Conservation (phyloP, 2,113 vertebrate genomes). For the Rhinogobius similis region DNA sequence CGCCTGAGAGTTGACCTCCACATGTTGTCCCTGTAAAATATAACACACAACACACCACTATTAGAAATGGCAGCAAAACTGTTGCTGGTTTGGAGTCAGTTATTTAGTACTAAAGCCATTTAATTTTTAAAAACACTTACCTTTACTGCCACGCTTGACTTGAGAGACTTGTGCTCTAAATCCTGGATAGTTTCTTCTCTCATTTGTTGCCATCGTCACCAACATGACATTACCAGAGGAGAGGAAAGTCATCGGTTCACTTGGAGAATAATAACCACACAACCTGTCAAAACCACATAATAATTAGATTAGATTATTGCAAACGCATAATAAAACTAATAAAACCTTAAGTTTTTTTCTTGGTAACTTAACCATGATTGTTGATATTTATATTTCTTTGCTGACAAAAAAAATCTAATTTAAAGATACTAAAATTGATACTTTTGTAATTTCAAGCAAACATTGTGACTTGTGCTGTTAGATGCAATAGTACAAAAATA, state of each 20-base stretch:
- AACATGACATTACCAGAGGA: conserved; percentile 93
- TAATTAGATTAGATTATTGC: background rate
- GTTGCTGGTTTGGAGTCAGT: too few relatives aligned
- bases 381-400: too few relatives aligned
- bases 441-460: too few relatives aligned
- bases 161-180: conserved; percentile 87
- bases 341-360: background rate
- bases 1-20: conserved; percentile 70
- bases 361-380: too few relatives aligned
- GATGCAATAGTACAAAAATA: too few relatives aligned
- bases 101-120: background rate
- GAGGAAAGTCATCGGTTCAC: conserved; percentile 84
- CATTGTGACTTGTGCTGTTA: too few relatives aligned
- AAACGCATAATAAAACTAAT: background rate
- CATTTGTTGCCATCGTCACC: conserved; percentile 83
- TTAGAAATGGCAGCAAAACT: background rate
- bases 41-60: background rate
- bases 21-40: conserved; percentile 64
- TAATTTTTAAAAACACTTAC: conserved; percentile 34
- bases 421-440: too few relatives aligned
- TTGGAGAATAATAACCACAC: conserved; percentile 85
- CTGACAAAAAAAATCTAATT: too few relatives aligned
- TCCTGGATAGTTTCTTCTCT: conserved; percentile 79
- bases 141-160: conserved; percentile 61
- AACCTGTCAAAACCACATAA: conserved; percentile 73